These are phyloP conservation scores for Trachelus stipa DNA, from an alignment of 2,888 invertebrate genomes.

Conservation along the genomic window DNA sequence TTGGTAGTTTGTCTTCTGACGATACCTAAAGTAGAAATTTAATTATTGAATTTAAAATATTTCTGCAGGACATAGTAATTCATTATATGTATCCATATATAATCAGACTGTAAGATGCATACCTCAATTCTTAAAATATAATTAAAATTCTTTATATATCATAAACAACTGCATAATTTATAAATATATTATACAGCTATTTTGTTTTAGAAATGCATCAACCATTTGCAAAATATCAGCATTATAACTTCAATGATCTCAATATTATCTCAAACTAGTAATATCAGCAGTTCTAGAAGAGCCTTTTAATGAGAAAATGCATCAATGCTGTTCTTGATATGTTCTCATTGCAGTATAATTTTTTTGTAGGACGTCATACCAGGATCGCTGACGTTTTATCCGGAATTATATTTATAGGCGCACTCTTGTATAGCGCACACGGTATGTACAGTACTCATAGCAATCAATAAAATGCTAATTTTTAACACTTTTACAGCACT, in stretches of 20 bases:
- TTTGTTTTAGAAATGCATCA: background rate
- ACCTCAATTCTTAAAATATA: conserved; percentile 16
- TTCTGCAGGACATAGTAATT: background rate
- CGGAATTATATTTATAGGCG: conserved; percentile 49
- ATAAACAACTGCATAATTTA: background rate
- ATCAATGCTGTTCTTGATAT: background rate
- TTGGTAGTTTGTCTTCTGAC: conserved; percentile 75
- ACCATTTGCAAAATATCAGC: background rate
- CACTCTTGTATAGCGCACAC: conserved; percentile 42
- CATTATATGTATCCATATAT: background rate
- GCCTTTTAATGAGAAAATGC: background rate
- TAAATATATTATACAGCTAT: background rate
- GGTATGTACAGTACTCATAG: conserved; percentile 44
- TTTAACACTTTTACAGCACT: conserved; percentile 58
- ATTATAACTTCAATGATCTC: background rate
- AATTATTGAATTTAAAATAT: background rate
- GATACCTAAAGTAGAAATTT: conserved; percentile 69
- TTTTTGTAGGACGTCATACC: background rate
- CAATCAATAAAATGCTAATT: conserved; percentile 67
- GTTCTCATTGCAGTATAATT: background rate
- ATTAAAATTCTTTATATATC: background rate
- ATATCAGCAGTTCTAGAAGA: background rate
- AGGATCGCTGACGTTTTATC: conserved; percentile 26
- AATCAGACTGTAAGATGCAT: background rate
- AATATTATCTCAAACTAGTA: background rate